Evolutionary conservation across 2,113 vertebrate genomes (phyloP).

Genomic region (Odobenus rosmarus): DNA sequence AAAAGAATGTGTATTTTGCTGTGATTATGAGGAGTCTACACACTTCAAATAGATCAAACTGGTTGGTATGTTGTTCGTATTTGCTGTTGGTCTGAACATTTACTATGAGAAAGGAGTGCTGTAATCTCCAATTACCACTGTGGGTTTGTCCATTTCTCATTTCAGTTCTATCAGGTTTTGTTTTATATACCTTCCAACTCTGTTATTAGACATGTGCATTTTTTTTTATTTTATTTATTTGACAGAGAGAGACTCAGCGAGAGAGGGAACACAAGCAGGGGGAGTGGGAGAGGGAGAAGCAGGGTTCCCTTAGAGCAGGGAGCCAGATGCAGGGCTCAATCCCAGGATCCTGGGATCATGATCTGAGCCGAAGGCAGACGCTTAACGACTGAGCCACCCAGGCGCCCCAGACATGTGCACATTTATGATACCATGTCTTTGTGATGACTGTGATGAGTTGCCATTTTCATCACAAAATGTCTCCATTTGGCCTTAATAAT

Average conservation of each 20-base stretch:
- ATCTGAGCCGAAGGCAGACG: too few relatives aligned
- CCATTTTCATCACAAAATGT: background rate
- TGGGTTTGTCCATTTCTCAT: background rate
- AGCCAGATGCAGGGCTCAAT: too few relatives aligned
- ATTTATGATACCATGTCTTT: background rate
- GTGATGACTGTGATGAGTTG: background rate
- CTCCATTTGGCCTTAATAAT: background rate
- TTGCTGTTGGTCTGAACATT: background rate
- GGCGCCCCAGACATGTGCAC: background rate
- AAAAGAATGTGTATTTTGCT: background rate
- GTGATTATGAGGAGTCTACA: background rate
- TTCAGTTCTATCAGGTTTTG: background rate
- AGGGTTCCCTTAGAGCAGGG: too few relatives aligned
- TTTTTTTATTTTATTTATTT: too few relatives aligned
- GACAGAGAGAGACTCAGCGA: too few relatives aligned
- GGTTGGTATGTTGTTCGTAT: background rate
- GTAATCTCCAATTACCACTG: background rate
- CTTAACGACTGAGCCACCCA: too few relatives aligned
- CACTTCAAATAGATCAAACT: background rate
- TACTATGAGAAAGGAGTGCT: background rate
- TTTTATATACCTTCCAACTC: background rate
- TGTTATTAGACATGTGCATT: background rate
- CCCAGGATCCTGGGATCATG: too few relatives aligned
- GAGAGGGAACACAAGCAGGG: too few relatives aligned
- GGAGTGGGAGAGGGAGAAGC: too few relatives aligned